Conservation (phyloP, 1,140 invertebrate species). For the Ditylenchus dipsaci region DNA sequence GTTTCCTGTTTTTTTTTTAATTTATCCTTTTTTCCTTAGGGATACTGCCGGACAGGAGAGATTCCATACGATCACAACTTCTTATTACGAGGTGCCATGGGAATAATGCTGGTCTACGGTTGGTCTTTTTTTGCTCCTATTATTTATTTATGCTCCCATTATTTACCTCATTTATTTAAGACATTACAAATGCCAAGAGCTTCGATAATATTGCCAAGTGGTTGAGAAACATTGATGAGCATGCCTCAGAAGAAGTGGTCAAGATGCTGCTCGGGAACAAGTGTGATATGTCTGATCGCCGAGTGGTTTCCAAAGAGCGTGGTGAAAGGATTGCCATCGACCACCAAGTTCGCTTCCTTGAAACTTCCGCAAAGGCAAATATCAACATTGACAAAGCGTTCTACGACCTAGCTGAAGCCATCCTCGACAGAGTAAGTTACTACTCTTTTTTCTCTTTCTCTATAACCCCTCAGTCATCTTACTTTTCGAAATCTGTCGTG, state of each 20-base stretch:
- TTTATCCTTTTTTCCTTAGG: conserved; percentile 62
- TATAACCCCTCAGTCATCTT: conserved; percentile 51
- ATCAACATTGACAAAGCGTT: conserved; percentile 96
- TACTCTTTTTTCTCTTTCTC: conserved; percentile 45
- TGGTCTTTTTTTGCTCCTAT: too few species aligned
- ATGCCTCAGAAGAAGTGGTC: conserved; percentile 98
- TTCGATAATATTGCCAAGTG: conserved; percentile 98
- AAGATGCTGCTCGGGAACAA: conserved; percentile 99
- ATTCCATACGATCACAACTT: conserved; percentile 94
- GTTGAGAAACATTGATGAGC: conserved; percentile 96
- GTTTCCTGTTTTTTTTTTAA: conserved; percentile 3
- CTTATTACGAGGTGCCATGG: conserved; percentile 96
- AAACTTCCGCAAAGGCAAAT: conserved; percentile 95
- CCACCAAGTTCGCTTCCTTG: conserved; percentile 94
- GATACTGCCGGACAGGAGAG: conserved; percentile 87
- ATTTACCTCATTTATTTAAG: conserved; percentile 74
- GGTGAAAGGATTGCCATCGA: conserved; percentile 95
- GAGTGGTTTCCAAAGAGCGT: conserved; percentile 80
- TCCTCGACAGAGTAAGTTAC: conserved; percentile 71
- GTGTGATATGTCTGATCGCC: conserved; percentile 96
- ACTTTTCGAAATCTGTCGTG: too few species aligned
- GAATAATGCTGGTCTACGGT: conserved; percentile 69
- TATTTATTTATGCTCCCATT: background rate
- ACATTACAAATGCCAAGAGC: conserved; percentile 94
- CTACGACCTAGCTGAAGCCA: conserved; percentile 90